A percentile compares a stretch with the other conserved stretches of the same genome.
Conservation (phyloP, 2,797 vertebrate species). For the Sphaeramia orbicularis region DNA sequence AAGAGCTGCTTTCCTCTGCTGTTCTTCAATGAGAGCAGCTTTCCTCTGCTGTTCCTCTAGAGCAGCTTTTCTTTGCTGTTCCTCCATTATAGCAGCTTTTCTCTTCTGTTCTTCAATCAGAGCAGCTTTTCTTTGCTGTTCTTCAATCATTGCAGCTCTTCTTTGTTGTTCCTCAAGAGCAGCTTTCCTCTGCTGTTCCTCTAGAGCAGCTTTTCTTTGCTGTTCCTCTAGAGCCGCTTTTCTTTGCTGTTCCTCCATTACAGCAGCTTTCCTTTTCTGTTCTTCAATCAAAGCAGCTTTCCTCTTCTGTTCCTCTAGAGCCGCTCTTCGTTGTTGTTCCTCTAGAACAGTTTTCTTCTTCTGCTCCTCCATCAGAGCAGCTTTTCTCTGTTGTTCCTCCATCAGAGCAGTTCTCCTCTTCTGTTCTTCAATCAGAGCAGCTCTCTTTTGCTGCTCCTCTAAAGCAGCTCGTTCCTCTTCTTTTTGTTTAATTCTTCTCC, state of each 20-base stretch:
- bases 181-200: background rate
- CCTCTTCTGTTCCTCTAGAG: background rate
- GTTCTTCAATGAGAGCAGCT: slow-evolving; percentile 15
- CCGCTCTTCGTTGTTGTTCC: background rate
- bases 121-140: slow-evolving; percentile 10
- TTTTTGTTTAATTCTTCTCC: background rate
- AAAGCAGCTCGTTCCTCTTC: background rate
- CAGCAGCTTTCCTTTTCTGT: background rate
- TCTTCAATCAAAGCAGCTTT: background rate
- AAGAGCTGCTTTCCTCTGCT: slow-evolving; percentile 1
- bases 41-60: background rate
- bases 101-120: background rate
- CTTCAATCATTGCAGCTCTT: background rate
- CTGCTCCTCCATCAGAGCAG: background rate
- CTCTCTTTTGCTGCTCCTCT: background rate
- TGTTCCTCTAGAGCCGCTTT: slow-evolving; percentile 15
- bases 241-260: background rate
- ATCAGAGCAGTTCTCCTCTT: background rate
- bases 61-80: background rate
- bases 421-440: background rate
- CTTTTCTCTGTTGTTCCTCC: slow-evolving; percentile 1
- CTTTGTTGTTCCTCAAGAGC: background rate
- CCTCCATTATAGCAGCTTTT: background rate
- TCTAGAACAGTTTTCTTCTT: slow-evolving; percentile 9
- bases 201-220: background rate